Base-by-base conservation (phyloP, 2,888 invertebrate species). In the Ligdia adustata region DNA sequence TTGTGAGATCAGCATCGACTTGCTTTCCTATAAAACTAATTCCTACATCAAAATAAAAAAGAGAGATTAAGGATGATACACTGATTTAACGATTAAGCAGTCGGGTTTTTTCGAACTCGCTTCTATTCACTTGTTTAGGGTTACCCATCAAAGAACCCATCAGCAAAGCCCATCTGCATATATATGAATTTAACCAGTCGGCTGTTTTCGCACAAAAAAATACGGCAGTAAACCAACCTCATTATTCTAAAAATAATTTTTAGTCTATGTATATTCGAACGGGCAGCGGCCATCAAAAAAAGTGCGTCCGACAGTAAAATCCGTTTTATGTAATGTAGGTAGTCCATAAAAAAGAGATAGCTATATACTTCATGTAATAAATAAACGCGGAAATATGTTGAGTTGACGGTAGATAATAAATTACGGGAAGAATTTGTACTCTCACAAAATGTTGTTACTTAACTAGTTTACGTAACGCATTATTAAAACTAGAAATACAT, bases 281-380 rank as follows among this genome's bases (percentile, higher is more conserved):
- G 16, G 3, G 40, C 45, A 53, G 51, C 32, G n/a, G 32, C 58
- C 53, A 57, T 57, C 52, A 48, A 40, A 64, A 69, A 64, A 64
- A 68, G 57, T 66, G 62, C 63, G 58, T 57, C 50, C 24, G 62
- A 44, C 49, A 59, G 20, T 71, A 64, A 66, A 67, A 64, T 40
- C 6, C 22, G 42, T 59, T 69, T 57, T 62, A 64, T 57, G 52
- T 39, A 32, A 39, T 49, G 47, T 46, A 40, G 27, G 50, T 22
- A 37, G 33, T 16, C 42, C 18, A 39, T 46, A 43, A 52, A 47
- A 13, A 27, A 16, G 12, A 50, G 40, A 35, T 37, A 38, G 26
- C 20, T 38, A 32, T n/a, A n/a, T 26, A 34, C 40, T 16, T 24
- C n/a, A 27, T 37, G 11, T 24, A 41, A 37, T 51, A 51, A 45